Conservation (phyloP, 1,140 invertebrate genomes). For the Mercenaria mercenaria region DNA sequence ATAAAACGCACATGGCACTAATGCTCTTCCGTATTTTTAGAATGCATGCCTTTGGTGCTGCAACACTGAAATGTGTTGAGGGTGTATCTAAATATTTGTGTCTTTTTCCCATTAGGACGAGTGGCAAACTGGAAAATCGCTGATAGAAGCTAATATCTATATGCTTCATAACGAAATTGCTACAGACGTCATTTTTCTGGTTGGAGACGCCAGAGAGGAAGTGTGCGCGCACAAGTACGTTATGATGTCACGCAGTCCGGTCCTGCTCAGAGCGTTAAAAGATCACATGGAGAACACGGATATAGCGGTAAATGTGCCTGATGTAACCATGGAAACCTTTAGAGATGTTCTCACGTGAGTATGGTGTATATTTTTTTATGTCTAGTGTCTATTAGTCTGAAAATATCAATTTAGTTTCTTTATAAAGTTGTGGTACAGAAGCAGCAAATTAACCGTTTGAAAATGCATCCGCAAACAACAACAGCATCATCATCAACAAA, state of each 20-base stretch:
- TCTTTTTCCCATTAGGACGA: too few species aligned
- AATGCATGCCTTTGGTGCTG: too few species aligned
- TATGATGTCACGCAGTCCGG: conserved; percentile 58
- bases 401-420: too few species aligned
- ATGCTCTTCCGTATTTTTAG: too few species aligned
- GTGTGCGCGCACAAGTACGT: conserved; percentile 62
- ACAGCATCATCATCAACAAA: too few species aligned
- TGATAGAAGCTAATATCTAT: conserved; percentile 49
- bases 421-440: too few species aligned
- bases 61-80: too few species aligned
- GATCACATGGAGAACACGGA: conserved; percentile 89
- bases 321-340: conserved; percentile 91
- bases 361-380: neutral
- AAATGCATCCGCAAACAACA: too few species aligned
- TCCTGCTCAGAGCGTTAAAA: conserved; percentile 88
- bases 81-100: too few species aligned
- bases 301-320: conserved; percentile 91
- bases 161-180: conserved; percentile 59
- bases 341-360: conserved; percentile 86
- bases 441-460: too few species aligned
- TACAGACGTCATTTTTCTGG: conserved; percentile 63
- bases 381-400: too few species aligned
- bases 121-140: conserved; percentile 39
- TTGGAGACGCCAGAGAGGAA: conserved; percentile 37
- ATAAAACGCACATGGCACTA: too few species aligned